These are phyloP conservation scores for Aspidiotus rigidus DNA, from an alignment of 2,888 invertebrate genomes.

Conservation along the genomic window DNA sequence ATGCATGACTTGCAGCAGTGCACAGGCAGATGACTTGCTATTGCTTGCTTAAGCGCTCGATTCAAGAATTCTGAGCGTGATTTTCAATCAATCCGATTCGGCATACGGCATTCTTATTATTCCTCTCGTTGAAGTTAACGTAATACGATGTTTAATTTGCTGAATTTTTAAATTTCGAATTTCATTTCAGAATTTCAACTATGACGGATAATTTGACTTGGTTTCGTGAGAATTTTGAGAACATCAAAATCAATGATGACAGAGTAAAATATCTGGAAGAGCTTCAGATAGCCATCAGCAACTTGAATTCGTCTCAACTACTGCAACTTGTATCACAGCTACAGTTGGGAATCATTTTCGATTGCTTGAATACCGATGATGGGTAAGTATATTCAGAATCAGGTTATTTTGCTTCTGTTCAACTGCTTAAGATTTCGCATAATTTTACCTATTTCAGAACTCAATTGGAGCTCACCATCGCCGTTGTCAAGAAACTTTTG, in stretches of 20 bases:
- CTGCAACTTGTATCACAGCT: conserved; percentile 5
- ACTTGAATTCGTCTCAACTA: background rate
- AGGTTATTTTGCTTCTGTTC: background rate
- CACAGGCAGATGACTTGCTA: too few relatives aligned
- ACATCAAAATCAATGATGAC: conserved; percentile 13
- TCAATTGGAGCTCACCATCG: conserved; percentile 54
- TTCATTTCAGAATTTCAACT: too few relatives aligned
- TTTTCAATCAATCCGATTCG: too few relatives aligned
- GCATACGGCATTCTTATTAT: too few relatives aligned
- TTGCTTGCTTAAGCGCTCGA: too few relatives aligned
- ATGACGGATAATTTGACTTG: conserved; percentile 22
- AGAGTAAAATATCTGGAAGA: conserved; percentile 21
- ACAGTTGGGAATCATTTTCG: conserved; percentile 46
- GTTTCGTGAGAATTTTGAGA: conserved; percentile 21
- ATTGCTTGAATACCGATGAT: conserved; percentile 53
- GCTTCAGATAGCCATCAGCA: conserved; percentile 20
- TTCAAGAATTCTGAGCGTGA: too few relatives aligned
- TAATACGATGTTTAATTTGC: too few relatives aligned
- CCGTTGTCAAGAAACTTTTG: conserved; percentile 56
- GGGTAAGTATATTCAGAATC: conserved; percentile 42
- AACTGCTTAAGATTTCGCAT: background rate
- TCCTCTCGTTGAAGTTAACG: too few relatives aligned
- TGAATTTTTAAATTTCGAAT: too few relatives aligned
- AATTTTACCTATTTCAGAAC: conserved; percentile 44
- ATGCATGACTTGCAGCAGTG: too few relatives aligned